phyloP scores from a whole-genome alignment of 1,140 invertebrate genomes.

The Doryteuthis pealeii region DNA sequence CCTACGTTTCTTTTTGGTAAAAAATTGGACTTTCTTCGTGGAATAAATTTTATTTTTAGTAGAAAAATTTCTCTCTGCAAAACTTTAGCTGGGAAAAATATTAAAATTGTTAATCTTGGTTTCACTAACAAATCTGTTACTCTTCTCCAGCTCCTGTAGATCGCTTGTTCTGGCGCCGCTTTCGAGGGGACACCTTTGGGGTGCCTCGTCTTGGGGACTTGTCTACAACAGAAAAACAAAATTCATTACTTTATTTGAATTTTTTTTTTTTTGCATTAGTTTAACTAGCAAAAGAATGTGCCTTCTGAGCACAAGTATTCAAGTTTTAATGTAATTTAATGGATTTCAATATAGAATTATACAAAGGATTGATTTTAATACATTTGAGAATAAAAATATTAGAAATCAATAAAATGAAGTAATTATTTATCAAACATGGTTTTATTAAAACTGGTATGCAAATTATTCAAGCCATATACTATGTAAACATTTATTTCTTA shows the following conservation, averaged over 20 bases:
- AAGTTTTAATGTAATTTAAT: too few relatives aligned
- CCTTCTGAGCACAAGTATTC: too few relatives aligned
- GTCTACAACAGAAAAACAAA: conserved; percentile 36
- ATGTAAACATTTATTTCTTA: too few relatives aligned
- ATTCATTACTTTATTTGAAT: neutral
- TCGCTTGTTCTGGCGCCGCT: conserved; percentile 49
- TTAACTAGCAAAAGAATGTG: too few relatives aligned
- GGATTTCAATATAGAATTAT: too few relatives aligned
- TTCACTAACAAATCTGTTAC: conserved; percentile 23
- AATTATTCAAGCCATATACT: too few relatives aligned
- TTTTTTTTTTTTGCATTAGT: too few relatives aligned
- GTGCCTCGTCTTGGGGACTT: conserved; percentile 49
- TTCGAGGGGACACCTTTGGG: conserved; percentile 54
- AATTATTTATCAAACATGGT: too few relatives aligned
- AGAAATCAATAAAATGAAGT: too few relatives aligned
- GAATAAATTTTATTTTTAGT: conserved; percentile 9
- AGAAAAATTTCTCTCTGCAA: neutral
- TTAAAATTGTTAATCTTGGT: conserved; percentile 3
- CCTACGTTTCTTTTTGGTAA: neutral
- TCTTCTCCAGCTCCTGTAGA: conserved; percentile 50
- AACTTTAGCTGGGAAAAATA: neutral
- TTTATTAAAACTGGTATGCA: too few relatives aligned
- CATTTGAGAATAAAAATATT: too few relatives aligned
- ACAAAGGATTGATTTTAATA: too few relatives aligned
- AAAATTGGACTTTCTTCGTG: neutral